Percentiles rank a stretch among this genome's conserved stretches.
phyloP scores from a whole-genome alignment of 2,797 vertebrate species.

The Podarcis lilfordi region DNA sequence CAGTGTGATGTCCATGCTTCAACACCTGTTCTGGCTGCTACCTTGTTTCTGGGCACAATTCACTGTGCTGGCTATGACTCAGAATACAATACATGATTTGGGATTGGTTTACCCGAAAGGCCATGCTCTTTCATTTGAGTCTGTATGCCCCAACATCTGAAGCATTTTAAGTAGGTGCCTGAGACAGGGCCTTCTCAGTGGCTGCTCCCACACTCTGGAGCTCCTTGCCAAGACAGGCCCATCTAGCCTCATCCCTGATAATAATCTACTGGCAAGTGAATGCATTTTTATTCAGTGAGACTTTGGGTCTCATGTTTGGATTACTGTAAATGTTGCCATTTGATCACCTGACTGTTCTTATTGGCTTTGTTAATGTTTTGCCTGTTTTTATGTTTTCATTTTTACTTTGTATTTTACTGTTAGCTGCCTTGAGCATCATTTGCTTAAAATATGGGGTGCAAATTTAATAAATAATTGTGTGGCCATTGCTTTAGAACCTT shows the following conservation, averaged over 20 bases:
- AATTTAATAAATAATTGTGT: not conserved
- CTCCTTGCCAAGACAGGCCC: not conserved
- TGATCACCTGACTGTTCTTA: not conserved
- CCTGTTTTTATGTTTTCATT: not conserved
- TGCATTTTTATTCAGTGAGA: not conserved
- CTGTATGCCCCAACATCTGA: not conserved
- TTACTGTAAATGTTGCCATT: not conserved
- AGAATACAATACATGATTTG: not conserved
- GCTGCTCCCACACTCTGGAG: not conserved
- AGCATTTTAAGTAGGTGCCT: not conserved
- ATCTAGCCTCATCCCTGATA: not conserved
- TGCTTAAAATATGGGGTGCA: not conserved
- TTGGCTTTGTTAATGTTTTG: not conserved
- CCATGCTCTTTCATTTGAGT: not conserved
- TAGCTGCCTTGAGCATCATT: not conserved
- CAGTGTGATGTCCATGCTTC: not conserved
- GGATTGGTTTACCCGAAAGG: not conserved
- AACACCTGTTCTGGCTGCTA: not conserved
- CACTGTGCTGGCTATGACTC: not conserved
- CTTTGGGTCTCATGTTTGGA: not conserved
- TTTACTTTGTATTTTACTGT: conserved; percentile 1
- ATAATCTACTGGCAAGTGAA: not conserved
- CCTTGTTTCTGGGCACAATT: not conserved
- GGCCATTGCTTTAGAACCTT: not conserved
- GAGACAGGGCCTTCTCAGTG: not conserved